Percentiles rank a stretch among this genome's conserved stretches.
Conservation (phyloP, 2,888 invertebrate genomes). For the Uloborus plumipes region DNA sequence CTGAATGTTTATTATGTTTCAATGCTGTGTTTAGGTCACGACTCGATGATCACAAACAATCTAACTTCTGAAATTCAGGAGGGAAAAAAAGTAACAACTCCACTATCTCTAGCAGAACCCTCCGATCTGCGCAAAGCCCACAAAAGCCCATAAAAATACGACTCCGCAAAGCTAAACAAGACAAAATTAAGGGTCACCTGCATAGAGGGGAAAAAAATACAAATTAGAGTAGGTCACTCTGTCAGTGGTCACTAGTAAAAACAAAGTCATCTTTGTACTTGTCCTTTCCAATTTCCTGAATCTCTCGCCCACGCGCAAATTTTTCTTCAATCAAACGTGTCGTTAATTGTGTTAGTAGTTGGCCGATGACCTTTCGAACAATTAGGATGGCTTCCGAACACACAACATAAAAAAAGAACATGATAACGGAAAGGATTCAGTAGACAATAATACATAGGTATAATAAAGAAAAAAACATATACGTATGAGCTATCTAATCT, state of each 20-base stretch:
- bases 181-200: not conserved
- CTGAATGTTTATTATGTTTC: too few relatives aligned
- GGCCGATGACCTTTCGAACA: constrained; percentile 42
- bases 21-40: too few relatives aligned
- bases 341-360: constrained; percentile 44
- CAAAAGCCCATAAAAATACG: too few relatives aligned
- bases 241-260: constrained; percentile 47
- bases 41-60: too few relatives aligned
- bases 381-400: too few relatives aligned
- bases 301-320: constrained; percentile 30
- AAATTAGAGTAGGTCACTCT: constrained; percentile 51
- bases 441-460: constrained; percentile 44
- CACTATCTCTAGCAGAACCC: too few relatives aligned
- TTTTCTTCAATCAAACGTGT: constrained; percentile 28
- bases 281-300: constrained; percentile 23
- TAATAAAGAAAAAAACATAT: constrained; percentile 13
- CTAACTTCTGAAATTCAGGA: too few relatives aligned
- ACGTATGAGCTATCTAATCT: not conserved
- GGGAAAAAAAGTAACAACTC: too few relatives aligned
- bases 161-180: constrained; percentile 4
- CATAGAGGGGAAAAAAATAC: not conserved
- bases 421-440: constrained; percentile 26
- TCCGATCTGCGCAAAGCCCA: too few relatives aligned
- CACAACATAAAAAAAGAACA: constrained; percentile 29
- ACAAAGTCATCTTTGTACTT: constrained; percentile 35